These are phyloP conservation scores for Plumapathes pennacea DNA, from an alignment of 92 coral and sea anemone species.

Conservation along the genomic window DNA sequence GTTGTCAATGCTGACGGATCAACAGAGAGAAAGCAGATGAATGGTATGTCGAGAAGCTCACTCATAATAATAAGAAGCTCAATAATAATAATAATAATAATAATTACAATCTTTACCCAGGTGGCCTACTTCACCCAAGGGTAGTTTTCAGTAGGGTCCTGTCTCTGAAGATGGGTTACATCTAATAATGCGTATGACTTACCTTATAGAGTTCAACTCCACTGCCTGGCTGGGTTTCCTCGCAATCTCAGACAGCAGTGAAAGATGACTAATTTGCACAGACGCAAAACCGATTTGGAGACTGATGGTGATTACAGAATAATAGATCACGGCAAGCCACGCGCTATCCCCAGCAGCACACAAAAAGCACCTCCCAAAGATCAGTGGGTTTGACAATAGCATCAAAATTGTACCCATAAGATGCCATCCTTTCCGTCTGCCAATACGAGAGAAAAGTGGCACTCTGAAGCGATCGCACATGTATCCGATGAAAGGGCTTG, in stretches of 20 bases:
- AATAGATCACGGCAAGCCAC: conserved; percentile 56
- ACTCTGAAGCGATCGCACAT: conserved; percentile 39
- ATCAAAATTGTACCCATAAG: conserved; percentile 60
- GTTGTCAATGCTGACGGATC: too few species aligned
- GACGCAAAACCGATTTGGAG: conserved; percentile 58
- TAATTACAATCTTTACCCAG: too few species aligned
- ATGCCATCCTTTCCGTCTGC: conserved; percentile 76
- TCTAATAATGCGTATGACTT: too few species aligned
- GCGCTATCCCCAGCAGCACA: conserved; percentile 35
- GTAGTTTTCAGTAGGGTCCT: too few species aligned
- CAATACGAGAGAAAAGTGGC: conserved; percentile 50
- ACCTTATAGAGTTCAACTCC: conserved; percentile 73
- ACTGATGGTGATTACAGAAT: conserved; percentile 14
- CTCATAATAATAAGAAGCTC: too few species aligned
- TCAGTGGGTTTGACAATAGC: conserved; percentile 45
- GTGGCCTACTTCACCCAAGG: too few species aligned
- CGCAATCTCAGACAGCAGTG: conserved; percentile 72
- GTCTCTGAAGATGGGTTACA: too few species aligned
- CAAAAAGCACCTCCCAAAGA: conserved; percentile 66
- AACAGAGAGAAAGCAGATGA: too few species aligned
- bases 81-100: too few species aligned
- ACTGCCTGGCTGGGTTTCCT: conserved; percentile 75
- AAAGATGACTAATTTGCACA: conserved; percentile 60
- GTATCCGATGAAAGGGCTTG: conserved; percentile 45
- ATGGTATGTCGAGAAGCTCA: too few species aligned